These are phyloP conservation scores for Drosophila yooni DNA, from an alignment of 2,888 invertebrate species.

Conservation along the genomic window DNA sequence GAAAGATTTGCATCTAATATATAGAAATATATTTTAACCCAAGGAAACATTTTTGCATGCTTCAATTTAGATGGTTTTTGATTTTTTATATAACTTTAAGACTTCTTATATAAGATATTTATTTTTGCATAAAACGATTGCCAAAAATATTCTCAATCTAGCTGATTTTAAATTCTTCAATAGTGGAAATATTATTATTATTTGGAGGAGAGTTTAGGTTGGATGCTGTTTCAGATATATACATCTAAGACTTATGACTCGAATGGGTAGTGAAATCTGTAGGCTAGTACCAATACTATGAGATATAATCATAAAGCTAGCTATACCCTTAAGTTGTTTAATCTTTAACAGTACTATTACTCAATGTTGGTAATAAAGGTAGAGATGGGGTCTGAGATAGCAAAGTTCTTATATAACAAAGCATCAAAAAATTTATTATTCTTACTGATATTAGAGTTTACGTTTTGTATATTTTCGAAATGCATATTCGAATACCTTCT, in stretches of 20 bases:
- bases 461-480: not conserved
- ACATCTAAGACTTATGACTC: not conserved
- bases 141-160: not conserved
- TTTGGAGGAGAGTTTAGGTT: not conserved
- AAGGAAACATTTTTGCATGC: slow-evolving; percentile 18
- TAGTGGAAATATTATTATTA: not conserved
- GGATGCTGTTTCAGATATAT: not conserved
- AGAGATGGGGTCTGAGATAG: not conserved
- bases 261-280: rapidly evolving
- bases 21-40: not conserved
- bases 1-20: slow-evolving; percentile 27
- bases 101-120: not conserved
- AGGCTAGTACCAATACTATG: rapidly evolving
- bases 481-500: not conserved
- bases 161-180: not conserved
- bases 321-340: not conserved
- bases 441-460: not conserved
- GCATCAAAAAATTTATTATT: not conserved
- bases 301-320: not conserved
- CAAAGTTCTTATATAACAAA: not conserved
- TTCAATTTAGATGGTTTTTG: not conserved
- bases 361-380: not conserved
- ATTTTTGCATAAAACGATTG: not conserved
- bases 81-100: not conserved
- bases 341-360: rapidly evolving